Evolutionary conservation across 2,113 vertebrate species (phyloP).

Genomic region (Gobio gobio): DNA sequence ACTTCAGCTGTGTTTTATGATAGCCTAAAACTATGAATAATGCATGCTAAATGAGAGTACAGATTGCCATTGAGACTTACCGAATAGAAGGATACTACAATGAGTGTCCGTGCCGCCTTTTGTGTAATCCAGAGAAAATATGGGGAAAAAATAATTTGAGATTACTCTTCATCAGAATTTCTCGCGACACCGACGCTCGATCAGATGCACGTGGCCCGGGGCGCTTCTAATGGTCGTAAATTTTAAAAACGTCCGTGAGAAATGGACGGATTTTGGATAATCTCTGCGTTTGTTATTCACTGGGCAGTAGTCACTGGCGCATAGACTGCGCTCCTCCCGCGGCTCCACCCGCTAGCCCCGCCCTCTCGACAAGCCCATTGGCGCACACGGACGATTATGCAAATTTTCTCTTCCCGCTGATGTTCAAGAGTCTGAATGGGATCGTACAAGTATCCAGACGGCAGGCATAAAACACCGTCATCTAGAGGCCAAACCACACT

Average conservation of each 20-base stretch:
- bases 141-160: constrained; percentile 55
- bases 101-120: constrained; percentile 67
- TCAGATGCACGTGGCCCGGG: constrained; percentile 23
- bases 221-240: constrained; percentile 32
- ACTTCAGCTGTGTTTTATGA: constrained; percentile 1
- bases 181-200: constrained; percentile 42
- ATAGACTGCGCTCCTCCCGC: constrained; percentile 67
- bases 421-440: constrained; percentile 58
- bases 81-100: constrained; percentile 71
- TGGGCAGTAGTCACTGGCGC: constrained; percentile 69
- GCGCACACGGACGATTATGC: constrained; percentile 72
- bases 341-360: constrained; percentile 76
- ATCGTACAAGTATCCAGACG: neutral
- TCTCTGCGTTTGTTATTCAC: constrained; percentile 74
- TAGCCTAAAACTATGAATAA: constrained; percentile 7
- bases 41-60: constrained; percentile 14
- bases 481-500: constrained; percentile 30
- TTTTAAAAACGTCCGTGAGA: constrained; percentile 37
- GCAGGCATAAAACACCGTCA: constrained; percentile 20
- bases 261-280: constrained; percentile 51
- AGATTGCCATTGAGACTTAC: constrained; percentile 69
- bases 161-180: constrained; percentile 61
- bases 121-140: constrained; percentile 71
- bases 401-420: constrained; percentile 76
- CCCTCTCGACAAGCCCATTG: constrained; percentile 73